A percentile compares a stretch with the other conserved stretches of the same genome.
These are phyloP conservation scores for Cataglyphis altisquamis DNA, from an alignment of 2,888 invertebrate genomes.

Conservation along the genomic window DNA sequence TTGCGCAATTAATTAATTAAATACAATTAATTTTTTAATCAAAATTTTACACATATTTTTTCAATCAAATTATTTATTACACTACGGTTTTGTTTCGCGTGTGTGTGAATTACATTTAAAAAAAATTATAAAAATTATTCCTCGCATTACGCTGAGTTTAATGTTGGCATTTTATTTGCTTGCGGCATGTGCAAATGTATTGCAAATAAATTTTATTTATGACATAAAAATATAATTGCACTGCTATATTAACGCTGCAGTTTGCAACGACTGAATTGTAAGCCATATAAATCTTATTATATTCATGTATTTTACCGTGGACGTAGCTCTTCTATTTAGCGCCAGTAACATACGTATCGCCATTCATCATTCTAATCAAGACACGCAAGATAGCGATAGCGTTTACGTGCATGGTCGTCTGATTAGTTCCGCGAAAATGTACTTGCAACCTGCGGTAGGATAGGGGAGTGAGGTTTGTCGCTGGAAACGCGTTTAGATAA, in stretches of 20 bases:
- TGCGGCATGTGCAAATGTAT: neutral
- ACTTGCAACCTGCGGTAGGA: neutral
- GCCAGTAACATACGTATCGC: neutral
- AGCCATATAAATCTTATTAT: neutral
- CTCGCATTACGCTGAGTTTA: neutral
- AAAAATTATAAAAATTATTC: neutral
- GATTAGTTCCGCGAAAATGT: slow-evolving; percentile 23
- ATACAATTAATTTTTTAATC: neutral
- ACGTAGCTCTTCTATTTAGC: neutral
- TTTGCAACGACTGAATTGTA: neutral
- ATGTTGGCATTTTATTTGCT: neutral
- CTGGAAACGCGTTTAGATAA: slow-evolving; percentile 44
- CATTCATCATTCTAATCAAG: neutral
- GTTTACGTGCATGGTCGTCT: neutral
- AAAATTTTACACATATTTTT: neutral
- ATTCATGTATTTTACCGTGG: neutral
- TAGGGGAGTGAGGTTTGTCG: neutral
- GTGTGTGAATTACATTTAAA: neutral
- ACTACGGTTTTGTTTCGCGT: neutral
- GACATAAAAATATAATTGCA: neutral
- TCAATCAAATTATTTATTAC: neutral
- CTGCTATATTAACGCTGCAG: neutral
- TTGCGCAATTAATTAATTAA: neutral
- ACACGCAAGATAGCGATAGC: neutral
- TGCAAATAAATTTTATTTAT: neutral